A percentile compares a stretch with the other conserved stretches of the same genome.
Evolutionary conservation across 2,888 invertebrate genomes (phyloP).

Genomic region (Cephus pygmeus): DNA sequence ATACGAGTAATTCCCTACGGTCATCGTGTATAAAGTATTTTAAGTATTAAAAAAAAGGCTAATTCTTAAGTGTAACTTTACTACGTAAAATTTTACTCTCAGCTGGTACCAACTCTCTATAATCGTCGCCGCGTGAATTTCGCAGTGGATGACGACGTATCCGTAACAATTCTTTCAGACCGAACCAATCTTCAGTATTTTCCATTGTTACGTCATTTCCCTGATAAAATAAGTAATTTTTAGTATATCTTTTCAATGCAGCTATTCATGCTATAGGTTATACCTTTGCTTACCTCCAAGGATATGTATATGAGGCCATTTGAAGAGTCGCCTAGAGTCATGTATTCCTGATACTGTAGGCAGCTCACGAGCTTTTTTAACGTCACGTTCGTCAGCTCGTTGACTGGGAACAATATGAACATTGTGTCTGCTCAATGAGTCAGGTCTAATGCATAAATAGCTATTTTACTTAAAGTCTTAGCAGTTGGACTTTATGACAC

Average conservation of each 20-base stretch:
- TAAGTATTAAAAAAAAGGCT: neutral
- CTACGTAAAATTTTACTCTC: neutral
- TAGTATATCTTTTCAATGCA: neutral
- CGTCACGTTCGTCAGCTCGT: constrained; percentile 41
- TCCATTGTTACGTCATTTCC: constrained; percentile 29
- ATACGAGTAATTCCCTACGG: neutral
- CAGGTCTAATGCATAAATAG: constrained; percentile 13
- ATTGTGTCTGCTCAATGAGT: constrained; percentile 10
- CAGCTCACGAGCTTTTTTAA: constrained; percentile 38
- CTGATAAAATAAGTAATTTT: constrained; percentile 20
- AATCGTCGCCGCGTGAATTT: neutral
- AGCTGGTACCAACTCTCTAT: neutral
- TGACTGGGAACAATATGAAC: constrained; percentile 38
- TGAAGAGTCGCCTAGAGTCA: constrained; percentile 36
- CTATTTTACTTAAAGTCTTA: neutral
- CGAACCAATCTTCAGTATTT: constrained; percentile 23
- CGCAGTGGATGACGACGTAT: neutral
- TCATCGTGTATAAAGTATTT: neutral
- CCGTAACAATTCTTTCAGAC: constrained; percentile 22
- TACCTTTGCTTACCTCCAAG: constrained; percentile 31
- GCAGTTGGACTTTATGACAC: neutral
- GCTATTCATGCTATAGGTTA: neutral
- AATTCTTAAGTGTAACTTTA: neutral
- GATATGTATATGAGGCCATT: constrained; percentile 36
- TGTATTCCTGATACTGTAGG: constrained; percentile 47